phyloP scores from a whole-genome alignment of 2,797 vertebrate genomes.

The Microhierax caerulescens region DNA sequence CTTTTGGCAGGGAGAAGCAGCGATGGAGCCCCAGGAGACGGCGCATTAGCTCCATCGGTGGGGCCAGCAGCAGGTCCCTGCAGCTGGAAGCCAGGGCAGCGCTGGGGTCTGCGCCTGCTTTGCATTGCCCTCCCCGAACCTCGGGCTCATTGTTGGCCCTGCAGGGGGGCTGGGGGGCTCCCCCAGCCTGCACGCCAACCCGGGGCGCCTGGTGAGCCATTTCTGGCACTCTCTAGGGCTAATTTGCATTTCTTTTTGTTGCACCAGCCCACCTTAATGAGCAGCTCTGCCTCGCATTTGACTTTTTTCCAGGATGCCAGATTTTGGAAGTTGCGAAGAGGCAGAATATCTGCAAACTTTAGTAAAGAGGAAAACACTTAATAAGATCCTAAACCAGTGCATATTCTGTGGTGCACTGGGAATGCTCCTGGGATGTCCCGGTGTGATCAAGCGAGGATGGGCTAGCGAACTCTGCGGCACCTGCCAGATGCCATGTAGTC shows the following conservation, averaged over 20 bases:
- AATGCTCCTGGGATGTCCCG: rapidly evolving
- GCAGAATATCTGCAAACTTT: background rate
- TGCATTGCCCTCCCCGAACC: background rate
- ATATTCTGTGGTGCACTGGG: background rate
- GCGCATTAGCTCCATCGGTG: rapidly evolving
- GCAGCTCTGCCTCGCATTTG: background rate
- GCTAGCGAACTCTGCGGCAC: background rate
- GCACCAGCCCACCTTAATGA: background rate
- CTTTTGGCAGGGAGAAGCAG: background rate
- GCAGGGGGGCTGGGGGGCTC: background rate
- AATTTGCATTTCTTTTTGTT: background rate
- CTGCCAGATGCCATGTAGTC: slow-evolving; percentile 15
- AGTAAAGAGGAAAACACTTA: background rate
- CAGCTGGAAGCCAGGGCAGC: background rate
- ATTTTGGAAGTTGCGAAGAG: background rate
- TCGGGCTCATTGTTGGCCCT: background rate
- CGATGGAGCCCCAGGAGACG: rapidly evolving
- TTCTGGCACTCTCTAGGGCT: background rate
- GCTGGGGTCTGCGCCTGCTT: background rate
- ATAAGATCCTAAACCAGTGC: background rate
- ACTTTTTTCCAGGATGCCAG: background rate
- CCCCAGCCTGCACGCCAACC: background rate
- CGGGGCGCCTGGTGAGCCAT: background rate
- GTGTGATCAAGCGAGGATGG: background rate
- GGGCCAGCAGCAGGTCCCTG: background rate